phyloP scores from a whole-genome alignment of 2,113 vertebrate genomes.

The Bufo bufo region DNA sequence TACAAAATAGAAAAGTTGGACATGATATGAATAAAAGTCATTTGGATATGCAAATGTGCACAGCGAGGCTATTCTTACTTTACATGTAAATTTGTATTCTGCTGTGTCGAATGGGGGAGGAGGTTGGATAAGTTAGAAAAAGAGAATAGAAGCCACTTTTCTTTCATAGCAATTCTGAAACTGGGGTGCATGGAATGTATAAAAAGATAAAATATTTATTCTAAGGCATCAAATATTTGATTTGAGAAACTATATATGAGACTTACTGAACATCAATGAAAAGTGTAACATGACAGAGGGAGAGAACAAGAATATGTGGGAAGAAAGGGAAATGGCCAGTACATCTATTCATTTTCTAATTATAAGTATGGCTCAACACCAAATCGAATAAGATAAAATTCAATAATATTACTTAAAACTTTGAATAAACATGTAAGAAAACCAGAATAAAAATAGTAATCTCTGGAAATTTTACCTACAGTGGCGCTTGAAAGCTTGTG shows the following conservation, averaged over 20 bases:
- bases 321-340: neutral
- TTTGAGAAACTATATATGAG: neutral
- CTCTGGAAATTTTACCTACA: too few relatives aligned
- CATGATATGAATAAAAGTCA: slow-evolving; percentile 15
- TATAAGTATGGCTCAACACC: neutral
- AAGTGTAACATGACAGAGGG: neutral
- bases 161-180: neutral
- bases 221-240: neutral
- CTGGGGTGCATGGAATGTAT: neutral
- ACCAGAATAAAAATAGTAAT: too few relatives aligned
- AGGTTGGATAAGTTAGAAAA: neutral
- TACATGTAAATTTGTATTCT: slow-evolving; percentile 2
- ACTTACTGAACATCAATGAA: neutral
- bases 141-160: neutral
- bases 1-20: neutral
- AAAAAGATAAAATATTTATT: neutral
- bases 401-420: neutral
- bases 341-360: neutral
- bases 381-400: neutral
- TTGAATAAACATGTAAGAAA: too few relatives aligned
- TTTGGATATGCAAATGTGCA: neutral
- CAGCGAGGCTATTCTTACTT: slow-evolving; percentile 1
- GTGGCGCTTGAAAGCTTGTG: too few relatives aligned
- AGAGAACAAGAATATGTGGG: neutral
- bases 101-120: neutral